Evolutionary conservation across 1,140 invertebrate genomes (phyloP).

Genomic region (Ectropis grisescens): DNA sequence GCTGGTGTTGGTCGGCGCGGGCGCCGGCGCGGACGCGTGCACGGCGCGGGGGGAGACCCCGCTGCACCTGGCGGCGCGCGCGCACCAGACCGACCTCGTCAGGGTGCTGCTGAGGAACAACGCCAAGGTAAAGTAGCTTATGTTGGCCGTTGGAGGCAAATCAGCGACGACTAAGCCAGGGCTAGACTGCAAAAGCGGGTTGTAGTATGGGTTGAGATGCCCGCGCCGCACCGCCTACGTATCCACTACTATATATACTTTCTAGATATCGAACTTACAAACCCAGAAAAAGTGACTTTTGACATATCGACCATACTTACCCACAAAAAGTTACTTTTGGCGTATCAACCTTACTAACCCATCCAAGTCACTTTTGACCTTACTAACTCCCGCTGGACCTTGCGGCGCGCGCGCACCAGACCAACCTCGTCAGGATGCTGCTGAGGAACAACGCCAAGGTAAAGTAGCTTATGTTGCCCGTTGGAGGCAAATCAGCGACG

Average conservation of each 20-base stretch:
- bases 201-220: slow-evolving; percentile 92
- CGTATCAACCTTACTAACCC: too few relatives aligned
- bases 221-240: slow-evolving; percentile 95
- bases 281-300: too few relatives aligned
- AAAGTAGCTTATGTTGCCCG: too few relatives aligned
- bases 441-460: slow-evolving; percentile 89
- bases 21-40: slow-evolving; percentile 93
- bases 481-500: slow-evolving; percentile 73
- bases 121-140: slow-evolving; percentile 73
- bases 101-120: slow-evolving; percentile 95
- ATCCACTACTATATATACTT: too few relatives aligned
- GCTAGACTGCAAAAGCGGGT: slow-evolving; percentile 99
- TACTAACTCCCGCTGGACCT: slow-evolving; percentile 98
- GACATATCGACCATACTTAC: too few relatives aligned
- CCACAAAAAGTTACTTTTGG: too few relatives aligned
- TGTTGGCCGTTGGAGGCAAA: slow-evolving; percentile 66
- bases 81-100: slow-evolving; percentile 97
- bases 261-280: too few relatives aligned
- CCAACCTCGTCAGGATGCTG: slow-evolving; percentile 95
- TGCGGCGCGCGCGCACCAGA: slow-evolving; percentile 96
- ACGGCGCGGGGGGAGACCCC: slow-evolving; percentile 98
- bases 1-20: slow-evolving; percentile 92
- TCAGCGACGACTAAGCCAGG: slow-evolving; percentile 82
- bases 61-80: slow-evolving; percentile 95
- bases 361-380: too few relatives aligned